These are phyloP conservation scores for Xenus cinereus DNA, from an alignment of 2,113 vertebrate species.

Conservation along the genomic window DNA sequence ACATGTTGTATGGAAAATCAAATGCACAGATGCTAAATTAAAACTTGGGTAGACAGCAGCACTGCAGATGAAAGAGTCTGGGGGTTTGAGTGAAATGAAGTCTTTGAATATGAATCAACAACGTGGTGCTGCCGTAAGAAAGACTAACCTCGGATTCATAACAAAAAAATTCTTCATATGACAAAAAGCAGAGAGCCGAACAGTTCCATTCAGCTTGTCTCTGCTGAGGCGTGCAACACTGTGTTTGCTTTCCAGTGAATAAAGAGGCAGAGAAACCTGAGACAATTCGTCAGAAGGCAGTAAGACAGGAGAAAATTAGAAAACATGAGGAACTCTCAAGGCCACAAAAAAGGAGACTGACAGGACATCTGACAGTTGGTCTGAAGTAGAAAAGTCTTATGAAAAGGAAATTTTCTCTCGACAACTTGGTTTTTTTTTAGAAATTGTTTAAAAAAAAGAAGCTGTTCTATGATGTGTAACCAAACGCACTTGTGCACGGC, in stretches of 20 bases:
- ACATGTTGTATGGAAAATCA: background rate
- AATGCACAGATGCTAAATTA: background rate
- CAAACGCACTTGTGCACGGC: background rate
- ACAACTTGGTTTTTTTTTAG: background rate
- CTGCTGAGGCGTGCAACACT: background rate
- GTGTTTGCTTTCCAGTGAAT: background rate
- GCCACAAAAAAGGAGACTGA: background rate
- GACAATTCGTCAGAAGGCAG: background rate
- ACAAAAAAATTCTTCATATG: background rate
- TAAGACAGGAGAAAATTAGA: background rate
- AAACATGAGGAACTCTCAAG: background rate
- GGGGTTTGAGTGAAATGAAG: background rate
- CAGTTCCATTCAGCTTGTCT: background rate
- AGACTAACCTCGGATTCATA: background rate
- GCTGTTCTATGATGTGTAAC: background rate
- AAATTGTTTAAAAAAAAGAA: background rate
- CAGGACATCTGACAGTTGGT: background rate
- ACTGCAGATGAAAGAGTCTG: background rate
- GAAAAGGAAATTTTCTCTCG: background rate
- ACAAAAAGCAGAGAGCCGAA: background rate
- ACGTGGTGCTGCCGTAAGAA: background rate
- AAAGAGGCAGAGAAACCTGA: background rate
- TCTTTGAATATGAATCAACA: background rate
- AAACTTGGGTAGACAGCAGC: background rate
- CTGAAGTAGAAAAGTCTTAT: background rate